Percentiles rank a stretch among this genome's conserved stretches.
phyloP scores from a whole-genome alignment of 2,797 vertebrate species.

The Parauchenoglanis ngamensis region DNA sequence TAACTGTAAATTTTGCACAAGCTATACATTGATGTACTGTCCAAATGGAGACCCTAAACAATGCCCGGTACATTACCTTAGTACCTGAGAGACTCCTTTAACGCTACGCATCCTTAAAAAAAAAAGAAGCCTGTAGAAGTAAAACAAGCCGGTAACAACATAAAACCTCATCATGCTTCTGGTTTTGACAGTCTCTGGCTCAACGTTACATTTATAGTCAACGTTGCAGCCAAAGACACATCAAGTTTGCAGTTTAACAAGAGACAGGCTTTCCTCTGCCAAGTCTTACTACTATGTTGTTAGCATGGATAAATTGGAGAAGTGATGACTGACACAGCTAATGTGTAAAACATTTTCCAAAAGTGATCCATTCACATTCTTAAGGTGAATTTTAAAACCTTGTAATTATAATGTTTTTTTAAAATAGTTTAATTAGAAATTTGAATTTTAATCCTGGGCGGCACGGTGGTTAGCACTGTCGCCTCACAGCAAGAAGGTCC shows the following conservation, averaged over 20 bases:
- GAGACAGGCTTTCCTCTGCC: neutral
- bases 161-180: neutral
- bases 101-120: neutral
- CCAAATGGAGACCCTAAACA: neutral
- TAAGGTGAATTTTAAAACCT: neutral
- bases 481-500: no score
- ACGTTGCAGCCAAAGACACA: neutral
- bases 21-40: neutral
- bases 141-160: neutral
- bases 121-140: neutral
- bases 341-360: neutral
- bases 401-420: neutral
- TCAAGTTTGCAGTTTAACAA: neutral
- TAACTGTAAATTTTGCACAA: neutral
- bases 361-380: neutral
- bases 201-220: neutral
- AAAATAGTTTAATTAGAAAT: neutral
- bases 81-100: neutral
- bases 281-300: neutral
- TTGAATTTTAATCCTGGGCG: no score
- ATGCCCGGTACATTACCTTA: neutral
- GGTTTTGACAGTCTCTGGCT: conserved; percentile 6
- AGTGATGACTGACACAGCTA: neutral
- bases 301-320: neutral
- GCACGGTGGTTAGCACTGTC: no score